Evolutionary conservation across 2,113 vertebrate species (phyloP).

Genomic region (Jacana jacana): DNA sequence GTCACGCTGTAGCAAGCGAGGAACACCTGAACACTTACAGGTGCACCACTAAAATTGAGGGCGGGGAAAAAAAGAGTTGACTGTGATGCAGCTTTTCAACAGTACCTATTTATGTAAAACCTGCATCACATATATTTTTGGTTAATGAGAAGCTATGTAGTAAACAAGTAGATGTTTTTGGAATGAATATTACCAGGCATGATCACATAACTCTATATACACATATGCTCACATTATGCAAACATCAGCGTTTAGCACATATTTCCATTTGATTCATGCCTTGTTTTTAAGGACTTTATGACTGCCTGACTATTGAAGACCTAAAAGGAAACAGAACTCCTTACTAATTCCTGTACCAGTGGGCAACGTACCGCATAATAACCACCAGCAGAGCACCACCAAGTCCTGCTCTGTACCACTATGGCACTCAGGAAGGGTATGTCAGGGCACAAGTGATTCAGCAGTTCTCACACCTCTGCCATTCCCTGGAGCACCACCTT

Average conservation of each 20-base stretch:
- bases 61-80: not conserved
- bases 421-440: not conserved
- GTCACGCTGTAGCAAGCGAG: not conserved
- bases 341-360: not conserved
- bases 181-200: not conserved
- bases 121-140: not conserved
- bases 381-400: not conserved
- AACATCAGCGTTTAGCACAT: not conserved
- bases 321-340: not conserved
- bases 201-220: not conserved
- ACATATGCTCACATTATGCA: not conserved
- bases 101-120: not conserved
- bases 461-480: constrained; percentile 23
- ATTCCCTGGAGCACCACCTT: not conserved
- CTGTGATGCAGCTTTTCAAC: not conserved
- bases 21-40: not conserved
- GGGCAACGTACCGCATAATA: not conserved
- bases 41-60: not conserved
- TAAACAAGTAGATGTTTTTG: not conserved
- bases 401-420: not conserved
- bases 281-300: not conserved
- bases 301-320: not conserved
- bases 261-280: not conserved
- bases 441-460: not conserved
- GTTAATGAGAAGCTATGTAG: not conserved